Evolutionary conservation across 2,113 vertebrate genomes (phyloP).

Genomic region (Trematocara unimaculatum): DNA sequence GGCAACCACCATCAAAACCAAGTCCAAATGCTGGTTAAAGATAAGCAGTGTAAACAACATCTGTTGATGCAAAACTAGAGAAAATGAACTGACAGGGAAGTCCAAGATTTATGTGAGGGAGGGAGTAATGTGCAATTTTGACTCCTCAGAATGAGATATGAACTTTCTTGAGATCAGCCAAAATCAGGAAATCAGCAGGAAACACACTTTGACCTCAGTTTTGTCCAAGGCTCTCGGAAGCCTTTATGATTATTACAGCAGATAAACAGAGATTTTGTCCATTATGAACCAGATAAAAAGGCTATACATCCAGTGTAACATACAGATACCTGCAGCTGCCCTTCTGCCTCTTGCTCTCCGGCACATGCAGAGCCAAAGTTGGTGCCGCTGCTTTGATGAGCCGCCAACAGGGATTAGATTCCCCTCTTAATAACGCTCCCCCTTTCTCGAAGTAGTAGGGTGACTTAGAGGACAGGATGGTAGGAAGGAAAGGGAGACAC

Average conservation of each 20-base stretch:
- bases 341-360: constrained; percentile 22
- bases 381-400: constrained; percentile 72
- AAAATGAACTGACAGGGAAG: background rate
- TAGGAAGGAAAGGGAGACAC: constrained; percentile 27
- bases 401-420: constrained; percentile 64
- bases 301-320: background rate
- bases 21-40: background rate
- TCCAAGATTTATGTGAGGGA: background rate
- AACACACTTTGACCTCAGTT: background rate
- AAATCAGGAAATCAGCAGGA: background rate
- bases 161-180: background rate
- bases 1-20: background rate
- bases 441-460: constrained; percentile 73
- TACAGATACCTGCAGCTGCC: constrained; percentile 35
- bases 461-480: constrained; percentile 75
- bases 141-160: background rate
- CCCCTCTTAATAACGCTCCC: constrained; percentile 68
- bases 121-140: background rate
- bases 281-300: background rate
- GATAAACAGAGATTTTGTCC: background rate
- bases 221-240: background rate
- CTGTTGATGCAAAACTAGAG: background rate
- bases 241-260: background rate
- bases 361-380: constrained; percentile 71
- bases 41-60: accelerated